These are phyloP conservation scores for Delphinapterus leucas DNA, from an alignment of 2,113 vertebrate genomes.

Conservation along the genomic window DNA sequence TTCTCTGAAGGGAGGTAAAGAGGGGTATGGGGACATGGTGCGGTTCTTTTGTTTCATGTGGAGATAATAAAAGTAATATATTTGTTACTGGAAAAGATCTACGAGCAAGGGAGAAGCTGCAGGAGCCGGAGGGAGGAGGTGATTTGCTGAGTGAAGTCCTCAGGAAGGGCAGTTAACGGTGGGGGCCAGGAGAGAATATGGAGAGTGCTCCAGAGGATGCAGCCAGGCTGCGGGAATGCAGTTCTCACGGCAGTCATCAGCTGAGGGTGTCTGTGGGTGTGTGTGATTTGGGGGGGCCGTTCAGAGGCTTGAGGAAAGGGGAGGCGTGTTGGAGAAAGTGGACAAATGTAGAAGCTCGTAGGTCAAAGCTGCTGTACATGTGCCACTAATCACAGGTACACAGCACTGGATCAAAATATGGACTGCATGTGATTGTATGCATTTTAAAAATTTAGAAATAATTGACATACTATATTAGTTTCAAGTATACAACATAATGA, in stretches of 20 bases:
- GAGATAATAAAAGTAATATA: neutral
- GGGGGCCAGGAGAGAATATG: neutral
- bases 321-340: neutral
- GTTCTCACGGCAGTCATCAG: neutral
- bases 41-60: neutral
- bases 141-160: too few species aligned
- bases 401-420: neutral
- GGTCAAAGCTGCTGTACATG: neutral
- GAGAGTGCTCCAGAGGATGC: too few species aligned
- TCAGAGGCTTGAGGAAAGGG: neutral
- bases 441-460: neutral
- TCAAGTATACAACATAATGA: neutral
- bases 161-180: neutral
- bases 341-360: neutral
- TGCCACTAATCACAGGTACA: neutral
- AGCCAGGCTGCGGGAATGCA: fast-evolving
- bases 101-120: neutral
- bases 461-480: neutral
- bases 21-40: neutral
- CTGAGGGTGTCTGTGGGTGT: neutral
- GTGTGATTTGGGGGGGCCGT: neutral
- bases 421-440: neutral
- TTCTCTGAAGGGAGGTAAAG: neutral
- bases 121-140: neutral
- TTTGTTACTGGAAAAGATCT: neutral